Percentiles rank a stretch among this genome's conserved stretches.
These are phyloP conservation scores for Dysidea cf. avara DNA, from an alignment of 37 sponge, comb jelly and placozoan species.

Conservation along the genomic window DNA sequence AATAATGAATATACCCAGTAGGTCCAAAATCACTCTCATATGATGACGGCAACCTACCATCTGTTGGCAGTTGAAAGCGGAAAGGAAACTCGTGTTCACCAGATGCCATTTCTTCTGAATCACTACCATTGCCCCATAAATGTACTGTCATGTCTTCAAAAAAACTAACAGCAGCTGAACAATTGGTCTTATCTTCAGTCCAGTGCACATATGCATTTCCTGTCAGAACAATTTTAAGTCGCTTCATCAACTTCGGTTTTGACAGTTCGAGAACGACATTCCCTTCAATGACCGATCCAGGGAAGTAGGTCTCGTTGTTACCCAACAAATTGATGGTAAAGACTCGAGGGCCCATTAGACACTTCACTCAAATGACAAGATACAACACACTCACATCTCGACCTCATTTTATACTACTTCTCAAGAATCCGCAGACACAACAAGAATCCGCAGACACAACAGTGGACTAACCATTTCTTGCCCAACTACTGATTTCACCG, in stretches of 20 bases:
- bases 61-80: slow-evolving; percentile 25
- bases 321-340: no score
- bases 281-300: slow-evolving; percentile 25
- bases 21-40: background rate
- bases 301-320: slow-evolving; percentile 5
- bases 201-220: slow-evolving; percentile 32
- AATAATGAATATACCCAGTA: slow-evolving; percentile 45
- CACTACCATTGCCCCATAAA: slow-evolving; percentile 20
- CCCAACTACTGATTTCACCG: no score
- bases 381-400: no score
- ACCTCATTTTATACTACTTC: no score
- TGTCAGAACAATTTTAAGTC: slow-evolving; percentile 12
- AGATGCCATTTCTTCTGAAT: background rate
- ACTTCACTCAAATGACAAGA: no score
- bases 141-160: background rate
- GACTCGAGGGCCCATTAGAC: no score
- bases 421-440: no score
- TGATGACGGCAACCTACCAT: background rate
- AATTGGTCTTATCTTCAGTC: slow-evolving; percentile 6
- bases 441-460: no score
- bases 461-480: no score
- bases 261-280: slow-evolving; percentile 10
- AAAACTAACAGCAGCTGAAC: background rate
- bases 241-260: slow-evolving; percentile 1
- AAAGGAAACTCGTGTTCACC: slow-evolving; percentile 43